Evolutionary conservation across 2,888 invertebrate genomes (phyloP).

Genomic region (Dicyrtomina minuta): DNA sequence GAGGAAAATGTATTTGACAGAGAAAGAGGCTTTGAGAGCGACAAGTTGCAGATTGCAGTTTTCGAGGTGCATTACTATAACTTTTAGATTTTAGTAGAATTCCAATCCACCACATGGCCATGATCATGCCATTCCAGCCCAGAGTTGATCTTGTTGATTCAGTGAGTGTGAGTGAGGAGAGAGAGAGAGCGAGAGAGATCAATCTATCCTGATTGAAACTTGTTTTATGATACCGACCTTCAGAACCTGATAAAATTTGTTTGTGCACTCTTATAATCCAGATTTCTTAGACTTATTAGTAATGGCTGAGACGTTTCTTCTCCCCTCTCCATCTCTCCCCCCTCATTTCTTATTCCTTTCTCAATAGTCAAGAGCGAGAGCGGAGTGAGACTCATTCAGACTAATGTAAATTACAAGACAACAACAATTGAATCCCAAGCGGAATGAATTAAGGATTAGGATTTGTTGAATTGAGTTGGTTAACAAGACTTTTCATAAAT

Average conservation of each 20-base stretch:
- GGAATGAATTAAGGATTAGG: too few species aligned
- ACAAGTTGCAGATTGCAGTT: conserved; percentile 20
- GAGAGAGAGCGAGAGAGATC: conserved; percentile 7
- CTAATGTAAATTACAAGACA: too few species aligned
- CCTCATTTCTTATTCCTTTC: too few species aligned
- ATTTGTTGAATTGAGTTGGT: too few species aligned
- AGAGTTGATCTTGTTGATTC: background rate
- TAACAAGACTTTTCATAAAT: too few species aligned
- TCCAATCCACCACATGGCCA: background rate
- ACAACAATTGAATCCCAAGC: too few species aligned
- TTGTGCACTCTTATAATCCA: background rate
- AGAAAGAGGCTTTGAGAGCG: conserved; percentile 12
- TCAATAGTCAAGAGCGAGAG: too few species aligned
- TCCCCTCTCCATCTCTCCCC: too few species aligned
- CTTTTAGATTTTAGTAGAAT: conserved; percentile 2
- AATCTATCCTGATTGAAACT: conserved; percentile 24
- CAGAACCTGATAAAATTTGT: conserved; percentile 8
- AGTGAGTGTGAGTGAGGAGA: background rate
- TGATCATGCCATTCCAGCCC: background rate
- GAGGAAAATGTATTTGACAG: conserved; percentile 20
- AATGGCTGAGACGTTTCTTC: too few species aligned
- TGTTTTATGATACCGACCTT: conserved; percentile 21
- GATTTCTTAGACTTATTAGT: too few species aligned
- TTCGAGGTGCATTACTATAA: conserved; percentile 3
- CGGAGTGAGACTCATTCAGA: too few species aligned